Evolutionary conservation across 2,888 invertebrate species (phyloP).

Genomic region (Serrognathus titanus): DNA sequence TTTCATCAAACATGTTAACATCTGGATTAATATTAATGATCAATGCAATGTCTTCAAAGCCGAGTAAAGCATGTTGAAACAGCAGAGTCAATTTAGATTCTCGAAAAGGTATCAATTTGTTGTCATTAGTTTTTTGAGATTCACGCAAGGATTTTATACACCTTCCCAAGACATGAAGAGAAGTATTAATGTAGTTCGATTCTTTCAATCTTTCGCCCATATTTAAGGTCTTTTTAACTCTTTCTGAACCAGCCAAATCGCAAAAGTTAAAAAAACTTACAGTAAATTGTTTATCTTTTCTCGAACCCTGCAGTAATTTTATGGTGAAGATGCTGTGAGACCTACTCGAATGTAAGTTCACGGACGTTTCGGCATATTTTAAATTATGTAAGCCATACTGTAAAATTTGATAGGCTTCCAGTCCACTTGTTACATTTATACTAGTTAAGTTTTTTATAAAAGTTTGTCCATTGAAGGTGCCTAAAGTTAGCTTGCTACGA

Average conservation of each 20-base stretch:
- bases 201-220: constrained; percentile 73
- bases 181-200: constrained; percentile 85
- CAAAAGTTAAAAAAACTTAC: constrained; percentile 61
- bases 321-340: constrained; percentile 88
- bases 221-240: constrained; percentile 70
- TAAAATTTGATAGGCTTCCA: constrained; percentile 78
- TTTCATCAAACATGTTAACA: constrained; percentile 73
- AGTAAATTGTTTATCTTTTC: constrained; percentile 31
- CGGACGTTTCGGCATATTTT: constrained; percentile 70
- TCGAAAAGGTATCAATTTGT: constrained; percentile 57
- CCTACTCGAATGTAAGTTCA: constrained; percentile 79
- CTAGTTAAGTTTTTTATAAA: constrained; percentile 45
- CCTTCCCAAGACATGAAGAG: constrained; percentile 80
- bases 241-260: constrained; percentile 89
- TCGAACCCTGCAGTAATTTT: constrained; percentile 60
- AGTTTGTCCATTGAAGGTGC: constrained; percentile 42
- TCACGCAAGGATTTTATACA: constrained; percentile 64
- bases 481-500: constrained; percentile 57
- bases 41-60: constrained; percentile 70
- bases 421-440: constrained; percentile 52
- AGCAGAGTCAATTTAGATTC: constrained; percentile 88
- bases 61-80: constrained; percentile 74
- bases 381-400: constrained; percentile 73
- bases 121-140: constrained; percentile 34
- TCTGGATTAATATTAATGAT: constrained; percentile 82